Conservation (phyloP, 2,113 vertebrate species). For the Oreocharis arfaki region DNA sequence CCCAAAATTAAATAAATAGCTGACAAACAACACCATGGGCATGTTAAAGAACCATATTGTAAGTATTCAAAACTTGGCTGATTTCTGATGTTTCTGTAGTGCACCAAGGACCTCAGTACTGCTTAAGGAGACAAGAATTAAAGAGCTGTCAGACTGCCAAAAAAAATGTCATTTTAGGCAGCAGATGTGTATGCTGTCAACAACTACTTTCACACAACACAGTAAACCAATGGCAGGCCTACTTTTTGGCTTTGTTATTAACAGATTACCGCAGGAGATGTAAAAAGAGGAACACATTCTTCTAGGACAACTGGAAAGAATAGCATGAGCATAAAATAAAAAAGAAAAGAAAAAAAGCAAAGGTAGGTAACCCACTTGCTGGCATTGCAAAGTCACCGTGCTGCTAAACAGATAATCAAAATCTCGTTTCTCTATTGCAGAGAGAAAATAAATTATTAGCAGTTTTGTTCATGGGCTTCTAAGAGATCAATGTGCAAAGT, state of each 20-base stretch:
- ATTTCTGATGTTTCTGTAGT: constrained; percentile 7
- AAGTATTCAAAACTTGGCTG: background rate
- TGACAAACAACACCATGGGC: background rate
- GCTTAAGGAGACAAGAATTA: constrained; percentile 36
- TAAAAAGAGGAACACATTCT: background rate
- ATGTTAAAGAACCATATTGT: background rate
- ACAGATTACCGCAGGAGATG: background rate
- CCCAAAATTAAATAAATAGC: background rate
- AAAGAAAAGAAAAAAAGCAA: background rate
- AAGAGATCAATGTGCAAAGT: background rate
- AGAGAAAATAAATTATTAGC: background rate
- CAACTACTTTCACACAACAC: background rate
- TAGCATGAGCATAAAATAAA: background rate
- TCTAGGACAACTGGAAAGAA: background rate
- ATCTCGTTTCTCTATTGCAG: background rate
- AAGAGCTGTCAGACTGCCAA: constrained; percentile 36
- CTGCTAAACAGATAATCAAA: background rate
- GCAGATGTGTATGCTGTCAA: constrained; percentile 16
- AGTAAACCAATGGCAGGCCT: background rate
- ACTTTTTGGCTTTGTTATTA: constrained; percentile 30
- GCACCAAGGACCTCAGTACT: background rate
- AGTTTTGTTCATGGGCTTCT: background rate
- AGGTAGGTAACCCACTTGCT: background rate
- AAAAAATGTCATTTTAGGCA: constrained; percentile 18
- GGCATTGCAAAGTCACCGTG: background rate